Evolutionary conservation across 2,113 vertebrate genomes (phyloP).

Genomic region (Rhynchomys soricoides): DNA sequence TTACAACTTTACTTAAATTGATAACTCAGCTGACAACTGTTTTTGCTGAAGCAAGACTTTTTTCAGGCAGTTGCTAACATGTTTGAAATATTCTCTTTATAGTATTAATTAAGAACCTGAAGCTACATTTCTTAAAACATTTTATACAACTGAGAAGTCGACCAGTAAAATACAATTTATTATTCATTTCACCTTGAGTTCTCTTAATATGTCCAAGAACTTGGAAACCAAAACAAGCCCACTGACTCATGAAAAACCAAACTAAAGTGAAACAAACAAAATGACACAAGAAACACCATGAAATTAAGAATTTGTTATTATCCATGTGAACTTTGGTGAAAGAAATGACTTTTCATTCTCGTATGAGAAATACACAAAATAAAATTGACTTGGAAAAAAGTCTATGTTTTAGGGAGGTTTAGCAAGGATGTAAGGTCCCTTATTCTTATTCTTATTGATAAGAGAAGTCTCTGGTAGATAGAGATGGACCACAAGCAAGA

Average conservation of each 20-base stretch:
- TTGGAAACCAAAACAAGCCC: not conserved
- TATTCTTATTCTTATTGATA: not conserved
- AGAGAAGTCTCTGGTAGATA: not conserved
- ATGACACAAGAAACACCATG: not conserved
- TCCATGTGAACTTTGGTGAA: not conserved
- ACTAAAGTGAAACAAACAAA: not conserved
- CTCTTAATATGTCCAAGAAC: not conserved
- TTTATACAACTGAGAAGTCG: not conserved
- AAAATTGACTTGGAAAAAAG: not conserved
- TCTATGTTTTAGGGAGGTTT: not conserved
- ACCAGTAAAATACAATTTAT: not conserved
- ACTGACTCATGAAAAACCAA: not conserved
- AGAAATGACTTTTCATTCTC: not conserved
- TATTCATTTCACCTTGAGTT: not conserved
- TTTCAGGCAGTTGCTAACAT: conserved; percentile 12
- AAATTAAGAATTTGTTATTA: not conserved
- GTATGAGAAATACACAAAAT: not conserved
- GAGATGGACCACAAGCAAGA: not conserved
- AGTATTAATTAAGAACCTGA: conserved; percentile 14
- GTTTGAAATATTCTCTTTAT: conserved; percentile 10
- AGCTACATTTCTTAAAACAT: not conserved
- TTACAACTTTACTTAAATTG: not conserved
- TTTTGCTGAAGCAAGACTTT: conserved; percentile 36
- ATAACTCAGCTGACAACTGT: not conserved
- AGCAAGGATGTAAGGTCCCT: not conserved